Conservation (phyloP, 2,797 vertebrate species). For the Sebastes iracundus region DNA sequence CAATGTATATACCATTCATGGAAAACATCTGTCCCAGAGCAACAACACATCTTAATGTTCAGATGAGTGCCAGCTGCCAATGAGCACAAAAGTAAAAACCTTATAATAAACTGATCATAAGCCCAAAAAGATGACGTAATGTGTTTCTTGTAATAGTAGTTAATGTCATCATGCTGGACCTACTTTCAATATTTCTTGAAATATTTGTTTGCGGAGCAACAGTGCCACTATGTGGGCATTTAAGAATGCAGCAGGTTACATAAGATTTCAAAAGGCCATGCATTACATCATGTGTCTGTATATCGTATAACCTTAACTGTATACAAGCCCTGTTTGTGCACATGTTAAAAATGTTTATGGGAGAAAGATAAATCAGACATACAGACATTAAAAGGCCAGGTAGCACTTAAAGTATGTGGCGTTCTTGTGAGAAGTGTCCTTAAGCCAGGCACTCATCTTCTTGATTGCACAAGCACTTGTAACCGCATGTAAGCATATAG, state of each 20-base stretch:
- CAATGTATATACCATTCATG: neutral
- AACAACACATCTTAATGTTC: neutral
- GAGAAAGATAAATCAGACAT: neutral
- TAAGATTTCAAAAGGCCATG: constrained; percentile 46
- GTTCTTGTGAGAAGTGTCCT: neutral
- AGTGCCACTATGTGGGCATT: constrained; percentile 76
- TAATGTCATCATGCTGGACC: constrained; percentile 66
- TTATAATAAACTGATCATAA: constrained; percentile 25
- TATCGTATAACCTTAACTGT: neutral
- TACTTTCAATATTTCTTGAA: constrained; percentile 25
- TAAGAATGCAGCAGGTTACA: constrained; percentile 52
- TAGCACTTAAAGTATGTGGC: neutral
- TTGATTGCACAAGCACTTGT: neutral
- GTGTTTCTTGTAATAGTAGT: constrained; percentile 63
- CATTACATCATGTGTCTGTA: constrained; percentile 72
- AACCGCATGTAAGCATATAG: neutral
- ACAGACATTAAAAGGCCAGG: neutral
- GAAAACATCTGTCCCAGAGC: neutral
- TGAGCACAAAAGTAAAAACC: neutral
- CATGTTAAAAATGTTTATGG: neutral
- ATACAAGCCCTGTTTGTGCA: neutral
- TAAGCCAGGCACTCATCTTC: neutral
- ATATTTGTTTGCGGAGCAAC: constrained; percentile 59
- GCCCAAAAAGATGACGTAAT: constrained; percentile 68
- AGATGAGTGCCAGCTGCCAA: neutral